Percentiles rank a stretch among this genome's conserved stretches.
Conservation (phyloP, 37 sponge, comb jelly and placozoan species). For the Halichondria panicea region DNA sequence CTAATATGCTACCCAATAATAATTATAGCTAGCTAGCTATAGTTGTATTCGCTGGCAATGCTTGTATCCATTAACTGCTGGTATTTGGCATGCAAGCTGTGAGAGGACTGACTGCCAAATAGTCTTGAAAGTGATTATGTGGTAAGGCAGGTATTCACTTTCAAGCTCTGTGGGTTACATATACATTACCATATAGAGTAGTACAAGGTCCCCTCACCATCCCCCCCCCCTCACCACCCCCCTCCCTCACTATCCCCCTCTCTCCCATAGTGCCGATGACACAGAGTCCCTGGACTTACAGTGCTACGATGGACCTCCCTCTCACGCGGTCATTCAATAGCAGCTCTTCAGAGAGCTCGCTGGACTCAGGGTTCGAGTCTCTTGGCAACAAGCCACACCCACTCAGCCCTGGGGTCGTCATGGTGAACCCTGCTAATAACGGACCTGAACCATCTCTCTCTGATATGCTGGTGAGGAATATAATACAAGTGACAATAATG, state of each 20-base stretch:
- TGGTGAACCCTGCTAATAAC: background rate
- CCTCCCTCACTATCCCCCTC: background rate
- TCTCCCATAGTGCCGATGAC: constrained; percentile 25
- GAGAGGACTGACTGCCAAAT: no score
- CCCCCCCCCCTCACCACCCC: background rate
- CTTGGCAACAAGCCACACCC: background rate
- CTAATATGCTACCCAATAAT: no score
- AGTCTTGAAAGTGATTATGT: constrained; percentile 9
- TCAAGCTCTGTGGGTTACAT: no score
- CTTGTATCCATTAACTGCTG: no score
- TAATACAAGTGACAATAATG: background rate
- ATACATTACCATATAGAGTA: no score
- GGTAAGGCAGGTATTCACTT: background rate
- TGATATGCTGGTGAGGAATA: constrained; percentile 37
- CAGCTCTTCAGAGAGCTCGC: constrained; percentile 35
- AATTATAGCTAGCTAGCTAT: no score
- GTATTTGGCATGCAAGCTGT: no score
- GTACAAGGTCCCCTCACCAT: background rate
- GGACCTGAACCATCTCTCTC: no score
- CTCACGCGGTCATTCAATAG: constrained; percentile 32
- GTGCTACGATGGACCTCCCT: constrained; percentile 46
- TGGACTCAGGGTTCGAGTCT: constrained; percentile 61
- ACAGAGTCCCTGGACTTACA: constrained; percentile 64
- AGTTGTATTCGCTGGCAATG: no score
- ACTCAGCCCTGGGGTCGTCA: background rate